phyloP scores from a whole-genome alignment of 2,888 invertebrate genomes.

The Cosmorhoe ocellata region DNA sequence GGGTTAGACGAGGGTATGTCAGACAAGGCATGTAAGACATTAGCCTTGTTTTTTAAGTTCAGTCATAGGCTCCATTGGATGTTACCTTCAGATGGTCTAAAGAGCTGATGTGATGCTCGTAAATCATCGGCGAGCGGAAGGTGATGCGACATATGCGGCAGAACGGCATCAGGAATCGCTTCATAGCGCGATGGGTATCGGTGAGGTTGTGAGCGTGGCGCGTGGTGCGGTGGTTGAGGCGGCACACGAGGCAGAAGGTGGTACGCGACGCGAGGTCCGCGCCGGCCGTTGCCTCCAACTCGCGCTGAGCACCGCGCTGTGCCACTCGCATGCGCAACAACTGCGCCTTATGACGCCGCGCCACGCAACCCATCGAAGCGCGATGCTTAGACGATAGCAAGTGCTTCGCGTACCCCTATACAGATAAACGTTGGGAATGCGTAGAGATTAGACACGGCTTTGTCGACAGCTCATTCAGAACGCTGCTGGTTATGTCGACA shows the following conservation, averaged over 20 bases:
- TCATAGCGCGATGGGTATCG: conserved; percentile 91
- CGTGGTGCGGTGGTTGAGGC: conserved; percentile 88
- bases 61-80: too few relatives aligned
- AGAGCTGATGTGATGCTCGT: conserved; percentile 91
- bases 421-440: not conserved
- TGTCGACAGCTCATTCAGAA: too few relatives aligned
- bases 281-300: conserved; percentile 87
- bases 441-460: too few relatives aligned
- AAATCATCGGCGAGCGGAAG: conserved; percentile 92
- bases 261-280: conserved; percentile 83
- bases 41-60: not conserved
- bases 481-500: too few relatives aligned
- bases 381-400: conserved; percentile 87
- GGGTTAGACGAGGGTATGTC: too few relatives aligned
- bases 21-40: not conserved
- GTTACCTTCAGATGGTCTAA: conserved; percentile 90
- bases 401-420: conserved; percentile 88
- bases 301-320: conserved; percentile 90
- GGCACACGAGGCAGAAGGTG: conserved; percentile 88
- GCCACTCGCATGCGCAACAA: conserved; percentile 89
- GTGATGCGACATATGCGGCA: conserved; percentile 89
- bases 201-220: conserved; percentile 90
- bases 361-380: conserved; percentile 87
- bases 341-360: conserved; percentile 88
- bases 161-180: conserved; percentile 91